Evolutionary conservation across 2,113 vertebrate genomes (phyloP).

Genomic region (Tragulus kanchil): DNA sequence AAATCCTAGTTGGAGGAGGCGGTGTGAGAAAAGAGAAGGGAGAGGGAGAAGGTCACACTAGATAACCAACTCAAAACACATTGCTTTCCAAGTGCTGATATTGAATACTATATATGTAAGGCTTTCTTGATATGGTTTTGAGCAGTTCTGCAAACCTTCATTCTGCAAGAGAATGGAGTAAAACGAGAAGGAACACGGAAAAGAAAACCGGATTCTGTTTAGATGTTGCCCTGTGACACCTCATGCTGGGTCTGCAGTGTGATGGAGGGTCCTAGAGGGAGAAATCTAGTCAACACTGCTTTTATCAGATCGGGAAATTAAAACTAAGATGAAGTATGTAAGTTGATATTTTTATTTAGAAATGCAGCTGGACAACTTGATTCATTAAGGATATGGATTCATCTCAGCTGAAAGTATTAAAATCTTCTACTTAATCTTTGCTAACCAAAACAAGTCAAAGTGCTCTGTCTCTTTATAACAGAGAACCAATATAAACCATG

Average conservation of each 20-base stretch:
- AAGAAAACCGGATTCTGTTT: not conserved
- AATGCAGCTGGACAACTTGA: not conserved
- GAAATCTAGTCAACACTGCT: not conserved
- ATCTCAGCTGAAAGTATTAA: not conserved
- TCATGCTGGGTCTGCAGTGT: not conserved
- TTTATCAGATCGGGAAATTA: not conserved
- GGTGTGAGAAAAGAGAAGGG: not conserved
- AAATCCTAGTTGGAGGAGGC: not conserved
- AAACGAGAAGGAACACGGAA: not conserved
- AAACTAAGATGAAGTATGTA: not conserved
- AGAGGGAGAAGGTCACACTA: not conserved
- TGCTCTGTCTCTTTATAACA: not conserved
- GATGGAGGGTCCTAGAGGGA: not conserved
- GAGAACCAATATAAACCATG: not conserved
- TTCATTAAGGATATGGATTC: conserved; percentile 3
- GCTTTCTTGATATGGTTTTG: not conserved
- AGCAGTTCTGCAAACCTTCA: conserved; percentile 24
- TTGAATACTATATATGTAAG: not conserved
- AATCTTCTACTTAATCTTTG: conserved; percentile 12
- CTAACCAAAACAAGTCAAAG: conserved; percentile 32
- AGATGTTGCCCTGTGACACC: not conserved
- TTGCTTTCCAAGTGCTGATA: not conserved
- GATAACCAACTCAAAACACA: not conserved
- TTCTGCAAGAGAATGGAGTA: not conserved
- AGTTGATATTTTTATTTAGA: not conserved